Evolutionary conservation across 2,797 vertebrate genomes (phyloP).

Genomic region (Artibeus jamaicensis): DNA sequence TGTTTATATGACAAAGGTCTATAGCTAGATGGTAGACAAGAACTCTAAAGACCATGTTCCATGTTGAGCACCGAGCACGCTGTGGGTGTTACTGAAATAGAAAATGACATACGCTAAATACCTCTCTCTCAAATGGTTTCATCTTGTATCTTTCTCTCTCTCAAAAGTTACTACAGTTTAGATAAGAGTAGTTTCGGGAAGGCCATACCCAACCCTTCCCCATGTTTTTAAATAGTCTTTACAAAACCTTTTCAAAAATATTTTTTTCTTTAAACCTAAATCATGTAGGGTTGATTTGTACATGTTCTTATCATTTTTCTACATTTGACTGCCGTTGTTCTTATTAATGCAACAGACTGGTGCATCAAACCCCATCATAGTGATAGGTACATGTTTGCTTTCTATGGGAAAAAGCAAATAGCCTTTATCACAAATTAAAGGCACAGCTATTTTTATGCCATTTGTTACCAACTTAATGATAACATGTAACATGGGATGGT

Average conservation of each 20-base stretch:
- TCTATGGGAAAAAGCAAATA: conserved; percentile 82
- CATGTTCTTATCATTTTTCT: conserved; percentile 72
- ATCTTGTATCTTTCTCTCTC: conserved; percentile 59
- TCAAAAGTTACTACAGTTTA: conserved; percentile 54
- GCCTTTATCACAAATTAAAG: conserved; percentile 82
- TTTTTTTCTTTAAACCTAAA: conserved; percentile 76
- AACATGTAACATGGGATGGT: conserved; percentile 82
- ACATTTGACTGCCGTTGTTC: conserved; percentile 70
- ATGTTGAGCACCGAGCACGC: conserved; percentile 67
- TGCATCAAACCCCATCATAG: conserved; percentile 67
- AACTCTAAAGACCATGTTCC: conserved; percentile 48
- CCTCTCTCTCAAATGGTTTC: conserved; percentile 77
- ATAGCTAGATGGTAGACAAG: conserved; percentile 75
- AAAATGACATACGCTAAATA: conserved; percentile 63
- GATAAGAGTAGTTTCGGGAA: conserved; percentile 65
- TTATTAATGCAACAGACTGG: conserved; percentile 73
- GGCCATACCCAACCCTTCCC: conserved; percentile 62
- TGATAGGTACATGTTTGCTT: conserved; percentile 76
- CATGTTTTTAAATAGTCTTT: conserved; percentile 76
- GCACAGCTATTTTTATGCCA: conserved; percentile 79
- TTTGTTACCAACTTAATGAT: conserved; percentile 83
- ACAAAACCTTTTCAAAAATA: conserved; percentile 80
- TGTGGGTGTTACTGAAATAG: conserved; percentile 64
- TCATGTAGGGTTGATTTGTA: conserved; percentile 64
- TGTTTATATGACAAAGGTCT: conserved; percentile 64